phyloP scores from a whole-genome alignment of 2,113 vertebrate species.

The Melanerpes formicivorus region DNA sequence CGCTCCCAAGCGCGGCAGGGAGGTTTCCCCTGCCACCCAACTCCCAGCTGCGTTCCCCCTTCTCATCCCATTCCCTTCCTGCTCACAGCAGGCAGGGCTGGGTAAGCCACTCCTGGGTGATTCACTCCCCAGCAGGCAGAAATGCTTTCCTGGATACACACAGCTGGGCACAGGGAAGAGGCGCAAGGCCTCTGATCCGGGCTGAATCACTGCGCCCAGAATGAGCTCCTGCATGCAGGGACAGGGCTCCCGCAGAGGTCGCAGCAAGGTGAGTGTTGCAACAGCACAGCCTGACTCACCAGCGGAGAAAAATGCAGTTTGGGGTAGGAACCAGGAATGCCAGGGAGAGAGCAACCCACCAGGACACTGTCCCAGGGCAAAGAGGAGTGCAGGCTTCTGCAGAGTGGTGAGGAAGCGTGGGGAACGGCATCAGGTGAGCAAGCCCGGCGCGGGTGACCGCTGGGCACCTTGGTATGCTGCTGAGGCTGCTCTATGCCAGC shows the following conservation, averaged over 20 bases:
- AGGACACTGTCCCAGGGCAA: neutral
- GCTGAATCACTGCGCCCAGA: slow-evolving; percentile 54
- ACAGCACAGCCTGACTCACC: neutral
- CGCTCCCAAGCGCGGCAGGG: neutral
- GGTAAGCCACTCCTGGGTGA: slow-evolving; percentile 68
- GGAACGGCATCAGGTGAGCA: accelerated
- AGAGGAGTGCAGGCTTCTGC: neutral
- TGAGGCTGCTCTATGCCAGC: neutral
- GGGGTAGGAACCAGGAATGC: neutral
- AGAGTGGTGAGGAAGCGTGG: neutral
- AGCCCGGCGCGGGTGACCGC: neutral
- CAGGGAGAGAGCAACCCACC: neutral
- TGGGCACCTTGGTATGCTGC: accelerated
- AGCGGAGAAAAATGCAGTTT: slow-evolving; percentile 14
- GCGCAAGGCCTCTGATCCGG: neutral
- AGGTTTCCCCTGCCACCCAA: neutral
- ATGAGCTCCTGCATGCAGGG: slow-evolving; percentile 47
- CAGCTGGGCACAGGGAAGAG: slow-evolving; percentile 40
- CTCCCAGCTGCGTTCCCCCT: neutral
- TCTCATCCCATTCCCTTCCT: neutral
- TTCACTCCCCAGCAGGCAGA: slow-evolving; percentile 61
- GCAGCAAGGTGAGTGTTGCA: slow-evolving; percentile 37
- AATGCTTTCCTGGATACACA: slow-evolving; percentile 54
- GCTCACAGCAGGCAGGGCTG: slow-evolving; percentile 15
- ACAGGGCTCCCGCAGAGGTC: slow-evolving; percentile 22